phyloP scores from a whole-genome alignment of 1,140 invertebrate genomes.

The Stenopsyche tienmushanensis region DNA sequence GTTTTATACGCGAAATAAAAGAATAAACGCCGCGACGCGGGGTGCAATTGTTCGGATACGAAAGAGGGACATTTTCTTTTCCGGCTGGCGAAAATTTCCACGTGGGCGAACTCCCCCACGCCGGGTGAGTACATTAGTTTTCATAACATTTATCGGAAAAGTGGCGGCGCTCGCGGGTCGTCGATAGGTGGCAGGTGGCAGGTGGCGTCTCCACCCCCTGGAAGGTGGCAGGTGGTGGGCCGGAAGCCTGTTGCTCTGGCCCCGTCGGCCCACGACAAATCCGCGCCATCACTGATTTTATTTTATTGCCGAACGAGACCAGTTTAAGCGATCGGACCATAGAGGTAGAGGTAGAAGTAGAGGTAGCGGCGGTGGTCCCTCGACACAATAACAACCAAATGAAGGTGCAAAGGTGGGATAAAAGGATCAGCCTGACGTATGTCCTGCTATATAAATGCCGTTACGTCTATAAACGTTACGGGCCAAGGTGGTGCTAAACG shows the following conservation, averaged over 20 bases:
- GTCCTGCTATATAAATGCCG: background rate
- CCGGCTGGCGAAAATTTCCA: conserved; percentile 7
- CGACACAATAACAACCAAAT: conserved; percentile 2
- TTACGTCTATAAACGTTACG: background rate
- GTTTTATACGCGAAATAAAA: too few relatives aligned
- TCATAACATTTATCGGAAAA: conserved; percentile 29
- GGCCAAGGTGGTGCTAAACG: background rate
- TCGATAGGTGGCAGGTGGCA: background rate
- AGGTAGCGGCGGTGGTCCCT: background rate
- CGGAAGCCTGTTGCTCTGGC: conserved; percentile 18
- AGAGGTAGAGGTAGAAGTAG: too few relatives aligned
- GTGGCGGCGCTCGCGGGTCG: background rate
- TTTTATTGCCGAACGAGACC: conserved; percentile 29
- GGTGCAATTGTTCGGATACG: background rate
- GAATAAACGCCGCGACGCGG: background rate
- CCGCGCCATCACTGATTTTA: conserved; percentile 24
- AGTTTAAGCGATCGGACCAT: conserved; percentile 12
- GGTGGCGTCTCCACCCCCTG: background rate
- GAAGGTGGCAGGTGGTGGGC: background rate
- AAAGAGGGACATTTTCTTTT: background rate
- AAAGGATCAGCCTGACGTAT: background rate
- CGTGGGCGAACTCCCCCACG: conserved; percentile 3
- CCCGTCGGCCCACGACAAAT: conserved; percentile 12
- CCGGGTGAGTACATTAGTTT: conserved; percentile 24
- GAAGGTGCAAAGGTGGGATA: background rate